phyloP scores from a whole-genome alignment of 2,113 vertebrate species.

The Ictalurus punctatus region DNA sequence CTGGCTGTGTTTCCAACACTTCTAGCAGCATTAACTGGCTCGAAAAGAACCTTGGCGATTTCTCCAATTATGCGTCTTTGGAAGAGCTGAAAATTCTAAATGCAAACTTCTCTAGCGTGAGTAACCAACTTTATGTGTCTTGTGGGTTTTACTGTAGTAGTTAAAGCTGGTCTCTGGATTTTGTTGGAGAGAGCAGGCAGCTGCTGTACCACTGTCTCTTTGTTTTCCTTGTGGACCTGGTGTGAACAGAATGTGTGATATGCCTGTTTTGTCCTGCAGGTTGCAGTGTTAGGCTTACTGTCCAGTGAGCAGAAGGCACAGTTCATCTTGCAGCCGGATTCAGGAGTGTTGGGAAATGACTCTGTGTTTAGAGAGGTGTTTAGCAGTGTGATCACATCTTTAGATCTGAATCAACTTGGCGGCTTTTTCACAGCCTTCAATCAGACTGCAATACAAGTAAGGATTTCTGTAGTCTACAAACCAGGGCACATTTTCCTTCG shows the following conservation, averaged over 20 bases:
- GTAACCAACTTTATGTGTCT: conserved; percentile 13
- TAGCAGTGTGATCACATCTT: conserved; percentile 26
- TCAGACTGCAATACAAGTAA: conserved; percentile 22
- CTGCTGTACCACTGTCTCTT: background rate
- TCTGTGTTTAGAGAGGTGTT: conserved; percentile 39
- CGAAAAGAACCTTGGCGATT: conserved; percentile 52
- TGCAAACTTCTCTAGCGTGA: conserved; percentile 58
- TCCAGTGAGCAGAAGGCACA: conserved; percentile 46
- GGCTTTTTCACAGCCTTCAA: conserved; percentile 38
- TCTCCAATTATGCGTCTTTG: conserved; percentile 48
- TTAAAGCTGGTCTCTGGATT: background rate
- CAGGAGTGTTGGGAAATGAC: conserved; percentile 40
- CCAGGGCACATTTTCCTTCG: background rate
- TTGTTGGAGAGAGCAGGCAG: background rate
- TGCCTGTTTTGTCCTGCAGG: conserved; percentile 16
- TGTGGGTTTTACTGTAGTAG: background rate
- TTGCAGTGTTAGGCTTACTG: conserved; percentile 28
- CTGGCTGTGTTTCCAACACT: conserved; percentile 42
- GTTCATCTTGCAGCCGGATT: conserved; percentile 35
- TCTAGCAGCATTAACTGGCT: conserved; percentile 48
- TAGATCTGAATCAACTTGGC: conserved; percentile 30
- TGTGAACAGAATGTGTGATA: conserved; percentile 39
- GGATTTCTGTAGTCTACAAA: background rate
- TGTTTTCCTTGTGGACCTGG: background rate
- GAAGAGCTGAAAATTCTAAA: conserved; percentile 55